A percentile compares a stretch with the other conserved stretches of the same genome.
Conservation (phyloP, 1,140 invertebrate genomes). For the Diachasma alloeum region DNA sequence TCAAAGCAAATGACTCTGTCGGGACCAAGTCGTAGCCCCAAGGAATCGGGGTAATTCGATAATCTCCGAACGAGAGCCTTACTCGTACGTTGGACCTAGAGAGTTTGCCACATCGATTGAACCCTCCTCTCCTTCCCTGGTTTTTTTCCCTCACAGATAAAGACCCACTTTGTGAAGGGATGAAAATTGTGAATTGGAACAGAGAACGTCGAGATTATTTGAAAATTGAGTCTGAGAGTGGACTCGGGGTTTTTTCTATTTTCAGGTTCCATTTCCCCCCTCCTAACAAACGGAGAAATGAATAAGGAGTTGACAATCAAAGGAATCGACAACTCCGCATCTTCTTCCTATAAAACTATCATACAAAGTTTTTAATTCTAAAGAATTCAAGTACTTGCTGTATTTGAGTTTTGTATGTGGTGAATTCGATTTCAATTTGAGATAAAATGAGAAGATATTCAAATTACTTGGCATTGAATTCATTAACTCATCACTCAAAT, state of each 20-base stretch:
- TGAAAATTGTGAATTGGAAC: neutral
- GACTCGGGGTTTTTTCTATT: no score
- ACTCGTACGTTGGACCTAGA: neutral
- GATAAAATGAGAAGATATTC: no score
- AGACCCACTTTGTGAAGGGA: neutral
- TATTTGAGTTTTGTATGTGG: no score
- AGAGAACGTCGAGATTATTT: neutral
- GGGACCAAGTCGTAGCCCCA: slow-evolving; percentile 22
- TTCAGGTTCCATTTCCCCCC: no score
- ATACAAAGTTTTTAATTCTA: no score
- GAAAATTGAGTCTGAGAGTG: neutral
- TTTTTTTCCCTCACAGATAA: neutral
- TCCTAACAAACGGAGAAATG: neutral
- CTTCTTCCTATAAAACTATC: no score
- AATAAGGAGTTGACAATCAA: neutral
- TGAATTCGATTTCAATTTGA: no score
- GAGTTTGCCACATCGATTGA: neutral
- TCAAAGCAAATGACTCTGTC: slow-evolving; percentile 37
- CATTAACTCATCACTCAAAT: no score
- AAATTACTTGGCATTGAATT: no score
- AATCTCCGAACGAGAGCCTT: slow-evolving; percentile 28
- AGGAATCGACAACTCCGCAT: no score
- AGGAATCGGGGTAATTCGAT: slow-evolving; percentile 37
- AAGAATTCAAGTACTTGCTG: no score
- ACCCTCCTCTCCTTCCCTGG: neutral